Conservation (phyloP, 2,888 invertebrate genomes). For the Chymomyza procnemis region DNA sequence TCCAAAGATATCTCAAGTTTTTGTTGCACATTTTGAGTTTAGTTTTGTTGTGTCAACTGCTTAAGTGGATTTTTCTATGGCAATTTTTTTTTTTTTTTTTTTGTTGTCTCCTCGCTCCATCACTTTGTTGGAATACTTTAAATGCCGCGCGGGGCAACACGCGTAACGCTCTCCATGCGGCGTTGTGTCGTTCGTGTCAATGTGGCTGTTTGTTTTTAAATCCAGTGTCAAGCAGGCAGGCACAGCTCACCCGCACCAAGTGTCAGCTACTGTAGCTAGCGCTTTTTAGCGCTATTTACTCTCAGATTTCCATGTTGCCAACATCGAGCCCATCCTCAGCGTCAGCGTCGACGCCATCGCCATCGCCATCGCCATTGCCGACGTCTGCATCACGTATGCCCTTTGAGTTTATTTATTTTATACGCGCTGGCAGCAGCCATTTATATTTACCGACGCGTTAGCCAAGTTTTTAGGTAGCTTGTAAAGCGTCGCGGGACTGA, state of each 20-base stretch:
- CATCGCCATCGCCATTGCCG: neutral
- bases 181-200: conserved; percentile 32
- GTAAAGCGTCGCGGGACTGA: conserved; percentile 52
- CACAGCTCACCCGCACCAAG: neutral
- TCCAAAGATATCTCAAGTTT: conserved; percentile 10
- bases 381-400: conserved; percentile 56
- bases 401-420: conserved; percentile 66
- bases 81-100: conserved; percentile 32
- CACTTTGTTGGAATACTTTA: conserved; percentile 32
- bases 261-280: neutral
- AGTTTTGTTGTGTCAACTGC: conserved; percentile 59
- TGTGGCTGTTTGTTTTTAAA: conserved; percentile 14
- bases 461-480: conserved; percentile 19
- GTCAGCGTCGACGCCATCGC: conserved; percentile 40
- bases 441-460: conserved; percentile 38
- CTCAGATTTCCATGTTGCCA: neutral
- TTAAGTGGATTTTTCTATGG: conserved; percentile 61
- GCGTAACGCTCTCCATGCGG: neutral
- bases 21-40: conserved; percentile 39
- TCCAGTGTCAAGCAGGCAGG: conserved; percentile 16
- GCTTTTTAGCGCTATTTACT: neutral
- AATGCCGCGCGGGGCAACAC: conserved; percentile 41
- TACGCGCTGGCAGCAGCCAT: conserved; percentile 34
- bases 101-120: neutral
- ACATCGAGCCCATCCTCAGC: conserved; percentile 41